phyloP scores from a whole-genome alignment of 2,888 invertebrate species.

The Myathropa florea region DNA sequence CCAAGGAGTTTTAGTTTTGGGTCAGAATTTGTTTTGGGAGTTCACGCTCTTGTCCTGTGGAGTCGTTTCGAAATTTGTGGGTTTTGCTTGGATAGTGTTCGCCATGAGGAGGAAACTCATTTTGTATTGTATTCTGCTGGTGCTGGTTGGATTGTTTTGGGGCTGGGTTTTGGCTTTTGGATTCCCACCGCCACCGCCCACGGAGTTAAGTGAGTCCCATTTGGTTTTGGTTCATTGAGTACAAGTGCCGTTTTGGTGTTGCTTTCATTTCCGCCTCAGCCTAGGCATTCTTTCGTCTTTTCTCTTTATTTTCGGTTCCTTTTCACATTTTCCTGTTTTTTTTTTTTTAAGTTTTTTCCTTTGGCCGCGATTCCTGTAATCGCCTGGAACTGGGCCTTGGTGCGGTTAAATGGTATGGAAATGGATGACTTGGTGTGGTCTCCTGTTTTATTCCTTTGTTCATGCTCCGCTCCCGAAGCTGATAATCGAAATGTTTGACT shows the following conservation, averaged over 20 bases:
- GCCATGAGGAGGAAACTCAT: conserved; percentile 14
- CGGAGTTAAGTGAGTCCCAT: conserved; percentile 62
- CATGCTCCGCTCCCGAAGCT: conserved; percentile 2
- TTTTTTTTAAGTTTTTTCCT: neutral
- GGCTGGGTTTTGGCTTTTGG: neutral
- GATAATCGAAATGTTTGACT: conserved; percentile 68
- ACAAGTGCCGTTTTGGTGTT: conserved; percentile 62
- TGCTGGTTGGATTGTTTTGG: neutral
- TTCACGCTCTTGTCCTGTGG: conserved; percentile 32
- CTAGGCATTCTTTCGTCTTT: neutral
- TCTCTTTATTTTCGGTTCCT: neutral
- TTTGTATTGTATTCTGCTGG: conserved; percentile 46
- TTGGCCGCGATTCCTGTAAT: conserved; percentile 43
- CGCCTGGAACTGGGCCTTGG: conserved; percentile 46
- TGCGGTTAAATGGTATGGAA: conserved; percentile 68
- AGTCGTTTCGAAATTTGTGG: conserved; percentile 44
- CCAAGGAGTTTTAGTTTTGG: conserved; percentile 30
- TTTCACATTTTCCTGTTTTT: conserved; percentile 19
- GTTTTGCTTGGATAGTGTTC: conserved; percentile 41
- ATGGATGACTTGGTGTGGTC: conserved; percentile 44
- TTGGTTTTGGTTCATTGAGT: conserved; percentile 67
- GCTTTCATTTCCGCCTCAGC: conserved; percentile 44
- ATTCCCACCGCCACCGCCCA: neutral
- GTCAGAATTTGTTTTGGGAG: conserved; percentile 64
- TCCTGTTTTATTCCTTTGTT: neutral